A percentile compares a stretch with the other conserved stretches of the same genome.
Conservation (phyloP, 2,888 invertebrate species). For the Mycalesis mineus region DNA sequence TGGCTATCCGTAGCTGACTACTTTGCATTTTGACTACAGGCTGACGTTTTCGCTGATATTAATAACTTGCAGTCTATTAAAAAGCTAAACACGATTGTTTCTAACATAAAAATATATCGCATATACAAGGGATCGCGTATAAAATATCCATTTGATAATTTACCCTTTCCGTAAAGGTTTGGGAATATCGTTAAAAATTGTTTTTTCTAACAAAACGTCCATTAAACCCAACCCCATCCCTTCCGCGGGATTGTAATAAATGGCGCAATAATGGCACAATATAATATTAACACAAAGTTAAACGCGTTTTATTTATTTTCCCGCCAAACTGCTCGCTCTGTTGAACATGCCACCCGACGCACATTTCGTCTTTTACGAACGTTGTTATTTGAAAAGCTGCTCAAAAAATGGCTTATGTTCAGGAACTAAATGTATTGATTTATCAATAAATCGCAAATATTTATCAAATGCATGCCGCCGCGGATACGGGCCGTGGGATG, state of each 20-base stretch:
- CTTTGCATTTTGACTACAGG: too few relatives aligned
- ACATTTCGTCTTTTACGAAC: slow-evolving; percentile 59
- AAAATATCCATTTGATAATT: slow-evolving; percentile 24
- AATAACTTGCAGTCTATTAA: too few relatives aligned
- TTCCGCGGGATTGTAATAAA: slow-evolving; percentile 75
- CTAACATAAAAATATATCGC: background rate
- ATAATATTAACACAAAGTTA: slow-evolving; percentile 79
- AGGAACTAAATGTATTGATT: slow-evolving; percentile 63
- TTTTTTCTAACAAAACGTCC: slow-evolving; percentile 73
- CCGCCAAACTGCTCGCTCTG: slow-evolving; percentile 62
- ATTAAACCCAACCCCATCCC: slow-evolving; percentile 75
- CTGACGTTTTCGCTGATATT: too few relatives aligned
- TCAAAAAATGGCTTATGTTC: slow-evolving; percentile 65
- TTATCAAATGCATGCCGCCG: slow-evolving; percentile 61
- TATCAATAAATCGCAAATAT: slow-evolving; percentile 73
- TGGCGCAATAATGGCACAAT: slow-evolving; percentile 77
- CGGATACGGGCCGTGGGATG: slow-evolving; percentile 42
- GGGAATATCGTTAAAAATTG: slow-evolving; percentile 64
- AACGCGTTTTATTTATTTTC: slow-evolving; percentile 76
- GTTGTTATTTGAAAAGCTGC: too few relatives aligned
- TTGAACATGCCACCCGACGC: slow-evolving; percentile 50
- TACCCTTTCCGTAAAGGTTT: slow-evolving; percentile 22
- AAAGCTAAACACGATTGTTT: background rate
- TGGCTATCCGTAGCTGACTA: too few relatives aligned
- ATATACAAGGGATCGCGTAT: slow-evolving; percentile 6